These are phyloP conservation scores for Clytia hemisphaerica DNA, from an alignment of 30 jellyfish, hydroid and myxozoan species.

Conservation along the genomic window DNA sequence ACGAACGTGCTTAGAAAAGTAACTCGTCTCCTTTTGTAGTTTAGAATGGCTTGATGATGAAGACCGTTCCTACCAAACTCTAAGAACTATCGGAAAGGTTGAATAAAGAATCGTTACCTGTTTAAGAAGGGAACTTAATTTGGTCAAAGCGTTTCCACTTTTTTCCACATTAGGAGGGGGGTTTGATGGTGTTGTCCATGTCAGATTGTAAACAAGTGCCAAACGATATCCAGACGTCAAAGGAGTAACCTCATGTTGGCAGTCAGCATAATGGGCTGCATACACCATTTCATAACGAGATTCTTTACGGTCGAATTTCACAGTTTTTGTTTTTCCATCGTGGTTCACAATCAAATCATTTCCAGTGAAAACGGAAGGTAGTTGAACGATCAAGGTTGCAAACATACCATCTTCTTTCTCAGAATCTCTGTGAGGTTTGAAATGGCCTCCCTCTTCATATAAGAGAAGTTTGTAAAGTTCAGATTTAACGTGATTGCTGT, in stretches of 20 bases:
- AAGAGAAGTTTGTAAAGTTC: conserved; percentile 11
- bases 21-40: too few species aligned
- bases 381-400: conserved; percentile 19
- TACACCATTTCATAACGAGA: neutral
- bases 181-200: conserved; percentile 1
- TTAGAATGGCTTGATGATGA: too few species aligned
- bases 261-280: conserved; percentile 36
- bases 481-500: neutral
- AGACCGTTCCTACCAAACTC: too few species aligned
- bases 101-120: too few species aligned
- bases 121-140: too few species aligned
- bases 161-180: too few species aligned
- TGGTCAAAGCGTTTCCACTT: too few species aligned
- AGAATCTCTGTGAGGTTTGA: conserved; percentile 27
- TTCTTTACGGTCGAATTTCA: neutral
- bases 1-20: too few species aligned
- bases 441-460: conserved; percentile 20
- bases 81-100: too few species aligned
- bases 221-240: conserved; percentile 14
- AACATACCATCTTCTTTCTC: conserved; percentile 38
- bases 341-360: conserved; percentile 20
- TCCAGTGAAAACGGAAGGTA: conserved; percentile 22
- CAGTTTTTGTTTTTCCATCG: neutral
- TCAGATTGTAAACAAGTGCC: conserved; percentile 10
- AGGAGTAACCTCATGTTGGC: conserved; percentile 17